phyloP scores from a whole-genome alignment of 2,113 vertebrate genomes.

The Lepisosteus oculatus region DNA sequence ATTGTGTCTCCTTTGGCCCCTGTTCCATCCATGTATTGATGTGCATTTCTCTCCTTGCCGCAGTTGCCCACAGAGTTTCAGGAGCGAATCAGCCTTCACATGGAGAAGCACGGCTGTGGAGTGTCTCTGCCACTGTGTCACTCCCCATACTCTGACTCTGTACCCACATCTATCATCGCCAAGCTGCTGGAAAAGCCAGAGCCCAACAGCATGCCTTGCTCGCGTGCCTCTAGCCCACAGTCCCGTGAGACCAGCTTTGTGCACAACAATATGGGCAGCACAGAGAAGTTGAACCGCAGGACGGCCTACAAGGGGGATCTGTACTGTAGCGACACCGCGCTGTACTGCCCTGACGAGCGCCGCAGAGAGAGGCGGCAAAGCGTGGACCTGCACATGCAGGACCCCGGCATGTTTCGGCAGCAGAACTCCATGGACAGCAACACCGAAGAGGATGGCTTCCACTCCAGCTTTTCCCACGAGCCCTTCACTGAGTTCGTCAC shows the following conservation, averaged over 20 bases:
- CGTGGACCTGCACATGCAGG: constrained; percentile 72
- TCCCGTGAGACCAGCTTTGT: constrained; percentile 61
- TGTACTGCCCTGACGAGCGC: constrained; percentile 87
- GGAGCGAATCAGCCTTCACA: constrained; percentile 81
- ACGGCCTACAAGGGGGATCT: constrained; percentile 80
- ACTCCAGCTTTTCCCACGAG: constrained; percentile 75
- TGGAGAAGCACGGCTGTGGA: constrained; percentile 75
- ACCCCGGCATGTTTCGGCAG: constrained; percentile 66
- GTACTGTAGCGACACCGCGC: constrained; percentile 89
- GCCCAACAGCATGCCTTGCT: constrained; percentile 71
- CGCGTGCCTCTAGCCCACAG: constrained; percentile 73
- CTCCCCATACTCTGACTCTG: constrained; percentile 76
- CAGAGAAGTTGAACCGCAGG: constrained; percentile 66
- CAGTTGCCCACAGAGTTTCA: constrained; percentile 88
- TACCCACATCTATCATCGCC: constrained; percentile 79
- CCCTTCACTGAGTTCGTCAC: constrained; percentile 73
- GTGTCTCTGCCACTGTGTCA: constrained; percentile 71
- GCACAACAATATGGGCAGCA: constrained; percentile 60
- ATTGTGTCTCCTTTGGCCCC: not conserved
- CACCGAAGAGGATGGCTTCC: constrained; percentile 76
- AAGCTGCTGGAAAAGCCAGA: constrained; percentile 87
- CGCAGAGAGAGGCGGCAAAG: constrained; percentile 78
- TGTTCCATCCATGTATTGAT: not conserved
- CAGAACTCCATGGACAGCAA: constrained; percentile 87
- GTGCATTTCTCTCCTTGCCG: constrained; percentile 8